Percentiles rank a stretch among this genome's conserved stretches.
These are phyloP conservation scores for Cnemophilus loriae DNA, from an alignment of 2,113 vertebrate species.

Conservation along the genomic window DNA sequence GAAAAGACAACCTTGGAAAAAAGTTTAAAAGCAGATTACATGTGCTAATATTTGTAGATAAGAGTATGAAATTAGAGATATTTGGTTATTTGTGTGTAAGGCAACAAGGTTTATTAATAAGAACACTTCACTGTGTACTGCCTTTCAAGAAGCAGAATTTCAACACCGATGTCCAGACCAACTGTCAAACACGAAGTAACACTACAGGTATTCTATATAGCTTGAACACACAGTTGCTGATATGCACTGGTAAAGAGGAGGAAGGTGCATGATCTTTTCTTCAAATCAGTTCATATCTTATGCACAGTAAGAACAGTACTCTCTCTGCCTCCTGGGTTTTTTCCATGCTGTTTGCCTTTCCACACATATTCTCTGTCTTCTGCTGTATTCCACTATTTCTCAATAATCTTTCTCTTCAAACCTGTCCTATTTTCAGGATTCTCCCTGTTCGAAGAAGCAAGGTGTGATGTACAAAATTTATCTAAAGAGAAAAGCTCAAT, in stretches of 20 bases:
- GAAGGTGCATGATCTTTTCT: background rate
- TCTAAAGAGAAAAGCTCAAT: background rate
- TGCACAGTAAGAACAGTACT: background rate
- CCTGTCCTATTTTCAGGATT: background rate
- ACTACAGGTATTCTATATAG: accelerated
- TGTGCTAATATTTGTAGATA: background rate
- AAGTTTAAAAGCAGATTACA: background rate
- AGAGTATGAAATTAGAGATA: background rate
- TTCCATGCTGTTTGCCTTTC: background rate
- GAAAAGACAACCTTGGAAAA: background rate
- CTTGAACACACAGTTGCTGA: background rate
- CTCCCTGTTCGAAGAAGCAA: background rate
- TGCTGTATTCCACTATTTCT: background rate
- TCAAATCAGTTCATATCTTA: background rate
- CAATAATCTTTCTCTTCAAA: background rate
- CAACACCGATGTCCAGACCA: background rate
- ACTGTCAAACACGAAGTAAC: background rate
- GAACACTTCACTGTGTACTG: background rate
- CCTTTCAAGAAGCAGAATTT: background rate
- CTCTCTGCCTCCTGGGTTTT: background rate
- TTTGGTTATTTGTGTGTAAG: background rate
- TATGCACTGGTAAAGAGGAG: background rate
- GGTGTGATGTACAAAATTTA: background rate
- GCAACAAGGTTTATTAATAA: background rate
- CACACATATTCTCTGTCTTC: background rate